phyloP scores from a whole-genome alignment of 2,113 vertebrate species.

The Zosterops borbonicus region DNA sequence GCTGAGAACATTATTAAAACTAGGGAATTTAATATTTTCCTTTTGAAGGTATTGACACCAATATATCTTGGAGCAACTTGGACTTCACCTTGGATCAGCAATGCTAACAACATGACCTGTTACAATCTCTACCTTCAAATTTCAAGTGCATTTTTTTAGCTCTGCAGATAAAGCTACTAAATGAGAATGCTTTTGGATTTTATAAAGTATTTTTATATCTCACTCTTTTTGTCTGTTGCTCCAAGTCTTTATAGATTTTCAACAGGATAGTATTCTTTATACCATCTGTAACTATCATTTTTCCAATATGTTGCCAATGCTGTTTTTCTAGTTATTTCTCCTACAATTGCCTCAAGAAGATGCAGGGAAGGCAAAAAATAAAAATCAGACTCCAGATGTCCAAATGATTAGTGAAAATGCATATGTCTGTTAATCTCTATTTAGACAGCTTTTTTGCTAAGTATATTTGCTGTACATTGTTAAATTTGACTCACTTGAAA shows the following conservation, averaged over 20 bases:
- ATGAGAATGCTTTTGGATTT: neutral
- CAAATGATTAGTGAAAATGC: neutral
- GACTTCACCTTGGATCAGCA: neutral
- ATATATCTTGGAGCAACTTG: neutral
- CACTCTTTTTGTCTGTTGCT: neutral
- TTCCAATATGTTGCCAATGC: neutral
- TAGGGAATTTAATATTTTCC: neutral
- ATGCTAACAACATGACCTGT: neutral
- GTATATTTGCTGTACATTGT: neutral
- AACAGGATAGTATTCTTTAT: neutral
- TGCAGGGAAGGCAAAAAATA: neutral
- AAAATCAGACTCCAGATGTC: neutral
- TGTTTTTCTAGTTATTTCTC: neutral
- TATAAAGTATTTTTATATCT: neutral
- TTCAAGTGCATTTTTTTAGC: neutral
- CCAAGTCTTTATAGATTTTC: neutral
- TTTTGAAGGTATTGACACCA: neutral
- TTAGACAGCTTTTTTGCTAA: neutral
- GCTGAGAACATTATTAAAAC: neutral
- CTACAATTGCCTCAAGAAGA: neutral
- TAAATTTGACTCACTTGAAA: neutral
- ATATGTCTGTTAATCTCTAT: neutral
- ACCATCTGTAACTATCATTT: conserved; percentile 21
- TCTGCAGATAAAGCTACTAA: neutral
- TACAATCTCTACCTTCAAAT: neutral